These are phyloP conservation scores for Donacobius atricapilla DNA, from an alignment of 2,113 vertebrate genomes.

Conservation along the genomic window DNA sequence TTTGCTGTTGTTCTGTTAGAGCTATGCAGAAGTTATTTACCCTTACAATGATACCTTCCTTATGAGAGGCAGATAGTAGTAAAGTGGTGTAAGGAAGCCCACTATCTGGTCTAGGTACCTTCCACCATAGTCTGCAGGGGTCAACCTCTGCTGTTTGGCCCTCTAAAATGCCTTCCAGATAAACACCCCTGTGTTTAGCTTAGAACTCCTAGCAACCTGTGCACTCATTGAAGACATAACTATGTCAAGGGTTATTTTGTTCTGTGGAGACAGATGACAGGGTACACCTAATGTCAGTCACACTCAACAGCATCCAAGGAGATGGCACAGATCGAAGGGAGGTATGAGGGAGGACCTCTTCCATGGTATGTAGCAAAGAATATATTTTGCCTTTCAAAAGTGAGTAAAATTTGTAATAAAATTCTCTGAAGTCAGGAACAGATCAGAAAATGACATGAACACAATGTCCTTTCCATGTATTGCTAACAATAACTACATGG, in stretches of 20 bases:
- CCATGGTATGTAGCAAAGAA: neutral
- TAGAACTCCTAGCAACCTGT: neutral
- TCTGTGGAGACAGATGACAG: neutral
- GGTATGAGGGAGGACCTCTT: neutral
- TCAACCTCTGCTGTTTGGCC: neutral
- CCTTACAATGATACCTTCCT: neutral
- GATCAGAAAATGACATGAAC: neutral
- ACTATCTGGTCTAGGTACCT: neutral
- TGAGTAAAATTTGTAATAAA: neutral
- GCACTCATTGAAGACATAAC: neutral
- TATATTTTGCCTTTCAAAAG: neutral
- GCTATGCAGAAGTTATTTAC: neutral
- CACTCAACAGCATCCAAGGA: neutral
- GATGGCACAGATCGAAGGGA: fast-evolving
- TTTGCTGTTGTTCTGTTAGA: neutral
- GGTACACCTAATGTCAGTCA: neutral
- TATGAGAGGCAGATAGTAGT: neutral
- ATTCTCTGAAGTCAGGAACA: neutral
- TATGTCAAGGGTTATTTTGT: neutral
- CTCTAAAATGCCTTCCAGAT: neutral
- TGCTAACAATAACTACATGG: neutral
- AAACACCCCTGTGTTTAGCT: neutral
- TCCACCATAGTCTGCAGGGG: neutral
- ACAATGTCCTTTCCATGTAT: neutral
- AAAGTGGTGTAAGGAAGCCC: neutral